Conservation (phyloP, 2,888 invertebrate species). For the Ceramica pisi region DNA sequence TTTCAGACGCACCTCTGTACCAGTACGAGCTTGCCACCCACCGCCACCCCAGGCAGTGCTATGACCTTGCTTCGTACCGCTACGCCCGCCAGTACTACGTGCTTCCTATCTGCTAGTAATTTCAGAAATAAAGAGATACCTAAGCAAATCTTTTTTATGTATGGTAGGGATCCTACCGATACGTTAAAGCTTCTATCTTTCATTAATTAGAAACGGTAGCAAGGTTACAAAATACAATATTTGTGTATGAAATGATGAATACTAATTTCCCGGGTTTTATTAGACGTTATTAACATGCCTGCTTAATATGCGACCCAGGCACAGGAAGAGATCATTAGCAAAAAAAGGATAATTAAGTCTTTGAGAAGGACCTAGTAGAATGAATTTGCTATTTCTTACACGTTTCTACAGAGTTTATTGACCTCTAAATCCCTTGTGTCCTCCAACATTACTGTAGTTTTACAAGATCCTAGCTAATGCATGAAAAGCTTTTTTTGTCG, state of each 20-base stretch:
- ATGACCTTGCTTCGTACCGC: too few species aligned
- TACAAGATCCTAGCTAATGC: not conserved
- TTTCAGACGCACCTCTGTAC: too few species aligned
- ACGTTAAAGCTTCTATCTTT: not conserved
- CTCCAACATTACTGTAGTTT: not conserved
- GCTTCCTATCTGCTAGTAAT: too few species aligned
- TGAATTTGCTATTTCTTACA: slow-evolving; percentile 23
- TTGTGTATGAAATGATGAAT: not conserved
- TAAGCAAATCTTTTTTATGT: not conserved
- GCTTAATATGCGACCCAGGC: slow-evolving; percentile 2
- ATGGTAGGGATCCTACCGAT: not conserved
- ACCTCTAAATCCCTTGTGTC: not conserved
- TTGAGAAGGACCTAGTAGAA: not conserved
- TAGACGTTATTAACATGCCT: not conserved
- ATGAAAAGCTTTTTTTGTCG: not conserved
- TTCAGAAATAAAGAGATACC: too few species aligned
- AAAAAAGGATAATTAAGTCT: slow-evolving; percentile 22
- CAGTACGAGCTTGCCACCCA: too few species aligned
- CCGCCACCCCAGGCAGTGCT: too few species aligned
- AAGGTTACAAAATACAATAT: not conserved
- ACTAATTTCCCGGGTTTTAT: not conserved
- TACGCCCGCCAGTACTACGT: too few species aligned
- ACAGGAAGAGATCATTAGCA: not conserved
- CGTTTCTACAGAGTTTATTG: slow-evolving; percentile 9
- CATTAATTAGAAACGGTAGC: not conserved